These are phyloP conservation scores for Alloscopus bannaensis DNA, from an alignment of 2,888 invertebrate genomes.

Conservation along the genomic window DNA sequence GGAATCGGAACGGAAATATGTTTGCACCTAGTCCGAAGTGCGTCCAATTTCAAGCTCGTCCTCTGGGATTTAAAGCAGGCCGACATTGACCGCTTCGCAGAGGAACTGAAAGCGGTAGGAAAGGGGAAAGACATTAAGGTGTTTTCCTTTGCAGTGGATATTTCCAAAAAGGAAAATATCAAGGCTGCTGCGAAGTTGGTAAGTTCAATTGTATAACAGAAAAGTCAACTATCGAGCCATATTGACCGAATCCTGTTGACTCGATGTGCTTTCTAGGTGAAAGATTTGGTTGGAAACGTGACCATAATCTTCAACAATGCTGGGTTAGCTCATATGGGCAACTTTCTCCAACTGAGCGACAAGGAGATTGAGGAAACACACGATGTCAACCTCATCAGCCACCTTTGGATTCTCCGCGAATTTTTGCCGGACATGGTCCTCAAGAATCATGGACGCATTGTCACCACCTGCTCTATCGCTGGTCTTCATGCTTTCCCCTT, in stretches of 20 bases:
- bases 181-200: constrained; percentile 25
- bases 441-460: constrained; percentile 51
- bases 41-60: constrained; percentile 79
- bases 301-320: constrained; percentile 66
- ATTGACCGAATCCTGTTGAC: too few species aligned
- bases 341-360: constrained; percentile 41
- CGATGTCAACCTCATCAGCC: constrained; percentile 56
- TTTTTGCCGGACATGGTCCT: constrained; percentile 64
- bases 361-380: constrained; percentile 53
- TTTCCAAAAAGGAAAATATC: constrained; percentile 78
- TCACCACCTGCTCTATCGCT: constrained; percentile 45
- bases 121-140: constrained; percentile 77
- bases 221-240: too few species aligned
- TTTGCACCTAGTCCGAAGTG: constrained; percentile 77
- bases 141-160: constrained; percentile 78
- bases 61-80: constrained; percentile 81
- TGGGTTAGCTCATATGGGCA: constrained; percentile 37
- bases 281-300: constrained; percentile 52
- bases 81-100: constrained; percentile 78
- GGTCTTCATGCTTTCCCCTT: not conserved
- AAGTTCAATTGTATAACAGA: too few species aligned
- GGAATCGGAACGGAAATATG: constrained; percentile 82
- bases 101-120: constrained; percentile 74
- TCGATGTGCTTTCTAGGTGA: too few species aligned
- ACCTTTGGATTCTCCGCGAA: constrained; percentile 65